Base-by-base conservation (phyloP, 2,888 invertebrate genomes). In the Taenaris catops region DNA sequence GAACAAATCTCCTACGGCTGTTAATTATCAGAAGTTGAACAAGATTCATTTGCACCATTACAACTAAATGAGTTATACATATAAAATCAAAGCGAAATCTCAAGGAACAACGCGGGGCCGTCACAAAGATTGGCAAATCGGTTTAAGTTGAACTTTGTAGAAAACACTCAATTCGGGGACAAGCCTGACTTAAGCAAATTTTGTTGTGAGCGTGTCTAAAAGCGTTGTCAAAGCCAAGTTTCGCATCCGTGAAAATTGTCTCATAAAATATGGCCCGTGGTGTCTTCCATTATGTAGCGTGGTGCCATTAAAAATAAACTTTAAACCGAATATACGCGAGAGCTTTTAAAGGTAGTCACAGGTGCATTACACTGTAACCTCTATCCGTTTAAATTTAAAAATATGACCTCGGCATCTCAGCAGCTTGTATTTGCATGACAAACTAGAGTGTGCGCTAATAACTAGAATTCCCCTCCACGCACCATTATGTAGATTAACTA, bases 301-400 rank as follows among this genome's bases (percentile, higher is more conserved):
- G 49, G 56, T 49, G 56, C 75, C 81, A 83, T 84, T 83, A 81
- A 80, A 79, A 78, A 79, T 78, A 76, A 79, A 75, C 63, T 74
- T 68, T 65, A 61, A 63, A 57, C 53, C 56, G 68, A 71, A 74
- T 72, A 71, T 70, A 66, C 68, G 63, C 53, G 67, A 72, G 64
- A 61, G 78, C 80, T 79, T 78, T 80, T 74, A 80, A n/a, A 68
- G 57, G 46, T 61, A 70, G 78, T 66, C 74, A 58, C 84, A 84
- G 83, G 80, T 84, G 84, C 76, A 80, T 76, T 74, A 76, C 61
- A 71, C 56, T 55, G 61, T 60, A 59, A 58, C 58, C 62, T 64
- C 58, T 66, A 63, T 66, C 61, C 63, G 63, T 57, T 66, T 71
- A 63, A 71, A 79, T 75, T 69, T 68, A 67, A 74, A 76, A 75